Evolutionary conservation across 1,140 invertebrate genomes (phyloP).

Genomic region (roundworm (Caenorhabditis elegans)): WBcel235 BX284603.4:8024001-8024500

Average conservation of each 20-base stretch:
- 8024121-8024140: too few relatives aligned
- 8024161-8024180: too few relatives aligned
- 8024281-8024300: conserved; percentile 36
- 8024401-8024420: background rate
- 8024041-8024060: conserved; percentile 17
- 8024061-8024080: too few relatives aligned
- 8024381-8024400: conserved; percentile 45
- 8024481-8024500: conserved; percentile 43
- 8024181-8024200: conserved; percentile 26
- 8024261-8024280: conserved; percentile 37
- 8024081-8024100: too few relatives aligned
- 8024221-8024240: conserved; percentile 28
- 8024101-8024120: too few relatives aligned
- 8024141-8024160: too few relatives aligned
- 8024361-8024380: conserved; percentile 39
- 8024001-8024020: conserved; percentile 27
- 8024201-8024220: background rate
- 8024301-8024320: conserved; percentile 44
- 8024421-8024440: too few relatives aligned
- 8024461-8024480: conserved; percentile 47
- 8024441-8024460: conserved; percentile 6
- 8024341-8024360: conserved; percentile 32
- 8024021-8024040: conserved; percentile 46
- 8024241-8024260: background rate
- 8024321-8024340: conserved; percentile 41